A percentile compares a stretch with the other conserved stretches of the same genome.
phyloP scores from a whole-genome alignment of 2,888 invertebrate species.

The Drosophila melanosoma region DNA sequence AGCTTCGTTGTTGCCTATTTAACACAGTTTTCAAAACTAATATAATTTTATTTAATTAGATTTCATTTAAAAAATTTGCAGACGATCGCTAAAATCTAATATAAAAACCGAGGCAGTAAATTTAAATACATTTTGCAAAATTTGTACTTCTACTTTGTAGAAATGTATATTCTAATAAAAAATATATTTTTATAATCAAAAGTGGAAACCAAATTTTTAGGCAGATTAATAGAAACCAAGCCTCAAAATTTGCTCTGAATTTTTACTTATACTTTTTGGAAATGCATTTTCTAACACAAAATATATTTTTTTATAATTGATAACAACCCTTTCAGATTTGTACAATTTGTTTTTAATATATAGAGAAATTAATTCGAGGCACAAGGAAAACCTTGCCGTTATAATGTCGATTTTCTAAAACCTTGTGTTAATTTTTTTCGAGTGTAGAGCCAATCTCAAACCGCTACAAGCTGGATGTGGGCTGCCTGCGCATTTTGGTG shows the following conservation, averaged over 20 bases:
- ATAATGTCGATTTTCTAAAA: background rate
- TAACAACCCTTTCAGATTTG: background rate
- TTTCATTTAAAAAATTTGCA: background rate
- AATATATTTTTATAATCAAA: background rate
- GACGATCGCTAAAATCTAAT: background rate
- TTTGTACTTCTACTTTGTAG: background rate
- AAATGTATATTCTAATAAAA: background rate
- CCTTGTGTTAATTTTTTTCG: background rate
- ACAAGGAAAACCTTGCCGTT: background rate
- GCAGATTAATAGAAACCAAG: background rate
- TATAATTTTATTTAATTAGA: background rate
- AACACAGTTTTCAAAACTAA: background rate
- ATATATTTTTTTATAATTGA: background rate
- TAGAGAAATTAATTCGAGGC: background rate
- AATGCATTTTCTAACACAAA: background rate
- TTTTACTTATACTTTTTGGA: background rate
- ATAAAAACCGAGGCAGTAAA: background rate
- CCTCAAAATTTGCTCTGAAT: background rate
- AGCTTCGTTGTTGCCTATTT: background rate
- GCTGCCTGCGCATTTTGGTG: conserved; percentile 68
- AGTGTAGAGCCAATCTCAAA: conserved; percentile 10
- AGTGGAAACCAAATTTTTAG: background rate
- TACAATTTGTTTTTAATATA: background rate
- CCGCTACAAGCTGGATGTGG: conserved; percentile 9
- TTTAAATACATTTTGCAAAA: background rate